Evolutionary conservation across 2,113 vertebrate genomes (phyloP).

Genomic region (Apodemus sylvaticus): DNA sequence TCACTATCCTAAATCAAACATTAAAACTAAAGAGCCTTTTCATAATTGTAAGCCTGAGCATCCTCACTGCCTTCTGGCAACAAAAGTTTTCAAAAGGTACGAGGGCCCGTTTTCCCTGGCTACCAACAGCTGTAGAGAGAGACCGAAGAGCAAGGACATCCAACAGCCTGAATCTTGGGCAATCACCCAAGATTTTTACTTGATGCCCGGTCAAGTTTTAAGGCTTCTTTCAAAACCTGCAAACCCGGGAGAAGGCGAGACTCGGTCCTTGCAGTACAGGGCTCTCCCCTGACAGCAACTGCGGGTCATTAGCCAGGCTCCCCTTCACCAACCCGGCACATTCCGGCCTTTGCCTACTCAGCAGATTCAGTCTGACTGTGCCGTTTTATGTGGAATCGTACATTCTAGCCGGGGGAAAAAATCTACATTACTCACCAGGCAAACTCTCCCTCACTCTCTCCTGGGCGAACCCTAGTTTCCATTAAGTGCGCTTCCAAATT

Average conservation of each 20-base stretch:
- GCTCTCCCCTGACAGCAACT: constrained; percentile 43
- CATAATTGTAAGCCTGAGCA: not conserved
- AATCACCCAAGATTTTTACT: too few species aligned
- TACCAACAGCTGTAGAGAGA: not conserved
- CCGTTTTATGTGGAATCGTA: constrained; percentile 7
- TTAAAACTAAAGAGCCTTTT: not conserved
- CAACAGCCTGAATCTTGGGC: not conserved
- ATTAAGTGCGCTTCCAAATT: not conserved
- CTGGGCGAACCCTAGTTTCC: not conserved
- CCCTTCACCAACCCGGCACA: not conserved
- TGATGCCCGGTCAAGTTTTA: not conserved
- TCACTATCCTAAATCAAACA: not conserved
- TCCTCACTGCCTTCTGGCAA: not conserved
- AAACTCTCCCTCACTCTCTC: not conserved
- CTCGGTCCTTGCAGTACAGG: not conserved
- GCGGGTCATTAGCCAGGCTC: not conserved
- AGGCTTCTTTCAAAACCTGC: not conserved
- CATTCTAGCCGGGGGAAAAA: not conserved
- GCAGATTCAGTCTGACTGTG: constrained; percentile 41
- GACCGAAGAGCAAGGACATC: not conserved
- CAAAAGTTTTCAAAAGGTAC: not conserved
- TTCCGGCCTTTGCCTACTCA: constrained; percentile 53
- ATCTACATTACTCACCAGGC: constrained; percentile 22
- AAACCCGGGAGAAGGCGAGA: not conserved
- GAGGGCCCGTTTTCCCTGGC: not conserved